A percentile compares a stretch with the other conserved stretches of the same genome.
Conservation (phyloP, 2,113 vertebrate species). For the Podilymbus podiceps region DNA sequence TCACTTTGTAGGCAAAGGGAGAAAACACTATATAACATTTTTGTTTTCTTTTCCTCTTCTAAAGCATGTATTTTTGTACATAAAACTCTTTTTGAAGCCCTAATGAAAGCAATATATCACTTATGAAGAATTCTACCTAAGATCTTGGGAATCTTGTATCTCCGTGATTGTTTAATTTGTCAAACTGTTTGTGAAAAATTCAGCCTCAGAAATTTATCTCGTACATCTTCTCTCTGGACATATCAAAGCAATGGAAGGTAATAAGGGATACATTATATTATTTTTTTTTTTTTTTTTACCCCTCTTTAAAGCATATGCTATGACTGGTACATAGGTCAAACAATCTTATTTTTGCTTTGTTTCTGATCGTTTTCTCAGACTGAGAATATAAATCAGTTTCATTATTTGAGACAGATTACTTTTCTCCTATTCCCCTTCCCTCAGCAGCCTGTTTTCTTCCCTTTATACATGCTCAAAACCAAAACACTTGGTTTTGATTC, state of each 20-base stretch:
- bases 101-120: slow-evolving; percentile 54
- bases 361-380: slow-evolving; percentile 31
- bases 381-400: slow-evolving; percentile 45
- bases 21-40: background rate
- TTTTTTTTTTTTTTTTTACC: background rate
- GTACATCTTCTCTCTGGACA: slow-evolving; percentile 32
- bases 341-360: slow-evolving; percentile 49
- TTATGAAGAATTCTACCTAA: slow-evolving; percentile 35
- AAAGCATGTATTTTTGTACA: slow-evolving; percentile 9
- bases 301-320: slow-evolving; percentile 1
- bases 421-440: background rate
- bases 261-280: slow-evolving; percentile 33
- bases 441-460: background rate
- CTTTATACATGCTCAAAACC: background rate
- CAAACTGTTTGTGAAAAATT: slow-evolving; percentile 50
- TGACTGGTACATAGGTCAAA: slow-evolving; percentile 53
- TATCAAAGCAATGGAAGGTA: slow-evolving; percentile 19
- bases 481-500: slow-evolving; percentile 2
- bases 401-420: slow-evolving; percentile 45
- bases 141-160: slow-evolving; percentile 30
- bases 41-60: slow-evolving; percentile 1
- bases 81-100: slow-evolving; percentile 28
- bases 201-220: slow-evolving; percentile 16
- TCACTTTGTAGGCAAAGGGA: background rate
- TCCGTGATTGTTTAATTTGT: slow-evolving; percentile 63